phyloP scores from a whole-genome alignment of 2,888 invertebrate genomes.

The Anaspis maculata region DNA sequence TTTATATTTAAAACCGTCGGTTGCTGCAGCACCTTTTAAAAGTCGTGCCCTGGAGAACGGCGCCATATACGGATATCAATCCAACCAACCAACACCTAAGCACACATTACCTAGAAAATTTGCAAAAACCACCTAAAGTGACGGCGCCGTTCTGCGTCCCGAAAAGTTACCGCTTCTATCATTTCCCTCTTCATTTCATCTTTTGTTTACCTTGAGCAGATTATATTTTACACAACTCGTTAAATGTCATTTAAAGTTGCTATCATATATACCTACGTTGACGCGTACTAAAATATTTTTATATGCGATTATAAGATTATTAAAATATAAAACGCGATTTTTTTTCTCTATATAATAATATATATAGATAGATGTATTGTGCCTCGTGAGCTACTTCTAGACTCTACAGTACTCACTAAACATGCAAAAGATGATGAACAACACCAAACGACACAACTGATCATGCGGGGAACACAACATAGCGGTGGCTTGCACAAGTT shows the following conservation, averaged over 20 bases:
- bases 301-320: slow-evolving; percentile 35
- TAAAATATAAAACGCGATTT: slow-evolving; percentile 42
- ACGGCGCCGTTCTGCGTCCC: slow-evolving; percentile 29
- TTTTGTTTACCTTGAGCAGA: slow-evolving; percentile 29
- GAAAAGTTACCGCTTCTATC: slow-evolving; percentile 26
- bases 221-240: slow-evolving; percentile 20
- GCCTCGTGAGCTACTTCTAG: slow-evolving; percentile 38
- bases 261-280: slow-evolving; percentile 35
- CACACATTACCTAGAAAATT: slow-evolving; percentile 26
- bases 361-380: slow-evolving; percentile 30
- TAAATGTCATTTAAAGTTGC: slow-evolving; percentile 32
- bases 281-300: slow-evolving; percentile 41
- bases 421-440: slow-evolving; percentile 31
- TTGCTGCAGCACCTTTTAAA: slow-evolving; percentile 38
- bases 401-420: slow-evolving; percentile 39
- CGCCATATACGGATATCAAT: slow-evolving; percentile 6
- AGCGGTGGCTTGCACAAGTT: slow-evolving; percentile 21
- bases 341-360: slow-evolving; percentile 25
- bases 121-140: slow-evolving; percentile 17
- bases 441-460: slow-evolving; percentile 30
- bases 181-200: too few relatives aligned
- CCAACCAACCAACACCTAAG: slow-evolving; percentile 19
- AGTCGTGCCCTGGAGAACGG: slow-evolving; percentile 38
- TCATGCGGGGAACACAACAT: slow-evolving; percentile 34
- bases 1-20: slow-evolving; percentile 35